phyloP scores from a whole-genome alignment of 37 sponge, comb jelly and placozoan species.

The Oopsacas minuta region DNA sequence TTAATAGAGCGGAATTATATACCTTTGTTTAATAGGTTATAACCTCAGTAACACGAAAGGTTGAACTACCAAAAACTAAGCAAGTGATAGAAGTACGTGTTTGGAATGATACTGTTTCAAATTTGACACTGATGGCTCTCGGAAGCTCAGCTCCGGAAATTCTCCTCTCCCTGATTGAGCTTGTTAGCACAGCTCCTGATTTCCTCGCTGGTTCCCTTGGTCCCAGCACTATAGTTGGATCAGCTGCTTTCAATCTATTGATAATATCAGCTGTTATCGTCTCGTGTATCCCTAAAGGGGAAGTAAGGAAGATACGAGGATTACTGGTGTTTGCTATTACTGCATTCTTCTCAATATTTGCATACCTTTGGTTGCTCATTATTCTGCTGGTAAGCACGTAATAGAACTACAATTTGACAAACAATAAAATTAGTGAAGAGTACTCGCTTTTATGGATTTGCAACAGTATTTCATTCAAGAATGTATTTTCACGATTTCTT shows the following conservation, averaged over 20 bases:
- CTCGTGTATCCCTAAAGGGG: conserved; percentile 27
- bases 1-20: too few species aligned
- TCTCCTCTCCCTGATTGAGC: conserved; percentile 37
- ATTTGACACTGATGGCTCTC: conserved; percentile 53
- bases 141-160: conserved; percentile 59
- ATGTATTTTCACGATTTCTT: background rate
- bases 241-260: conserved; percentile 52
- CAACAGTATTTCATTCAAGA: background rate
- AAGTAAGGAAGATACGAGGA: conserved; percentile 27
- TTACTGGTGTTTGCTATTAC: conserved; percentile 41
- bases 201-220: conserved; percentile 22
- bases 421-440: background rate
- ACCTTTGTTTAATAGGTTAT: background rate
- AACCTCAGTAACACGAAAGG: conserved; percentile 7
- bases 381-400: conserved; percentile 24
- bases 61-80: background rate
- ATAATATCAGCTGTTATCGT: conserved; percentile 46
- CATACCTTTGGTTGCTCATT: conserved; percentile 51
- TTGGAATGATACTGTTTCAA: conserved; percentile 62
- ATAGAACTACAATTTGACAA: background rate
- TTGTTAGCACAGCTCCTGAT: conserved; percentile 13
- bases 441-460: too few species aligned
- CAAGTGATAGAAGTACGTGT: conserved; percentile 35
- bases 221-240: conserved; percentile 51
- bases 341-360: conserved; percentile 39